Conservation (phyloP, 1,140 invertebrate genomes). For the Drosophila lowei region DNA sequence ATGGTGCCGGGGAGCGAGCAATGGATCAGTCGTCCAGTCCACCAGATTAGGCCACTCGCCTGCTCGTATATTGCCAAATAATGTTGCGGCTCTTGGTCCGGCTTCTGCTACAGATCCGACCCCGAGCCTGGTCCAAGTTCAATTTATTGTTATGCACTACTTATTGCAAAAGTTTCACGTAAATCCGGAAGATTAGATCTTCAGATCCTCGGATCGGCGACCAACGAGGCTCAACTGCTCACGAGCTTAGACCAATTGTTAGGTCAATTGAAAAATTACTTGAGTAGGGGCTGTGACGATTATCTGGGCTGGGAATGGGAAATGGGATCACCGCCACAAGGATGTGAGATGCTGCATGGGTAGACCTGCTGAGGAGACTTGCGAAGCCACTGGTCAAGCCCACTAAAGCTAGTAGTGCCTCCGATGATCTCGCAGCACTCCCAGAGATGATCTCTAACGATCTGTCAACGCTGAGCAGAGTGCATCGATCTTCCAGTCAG, state of each 20-base stretch:
- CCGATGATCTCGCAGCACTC: slow-evolving; percentile 17
- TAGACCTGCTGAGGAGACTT: slow-evolving; percentile 1
- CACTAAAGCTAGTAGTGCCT: slow-evolving; percentile 52
- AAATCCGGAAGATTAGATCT: slow-evolving; percentile 70
- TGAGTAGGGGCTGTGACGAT: slow-evolving; percentile 34
- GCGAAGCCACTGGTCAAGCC: slow-evolving; percentile 53
- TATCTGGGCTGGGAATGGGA: background rate
- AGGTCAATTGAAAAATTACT: slow-evolving; percentile 73
- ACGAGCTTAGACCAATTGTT: slow-evolving; percentile 64
- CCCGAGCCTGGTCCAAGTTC: slow-evolving; percentile 26
- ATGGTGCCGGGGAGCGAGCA: slow-evolving; percentile 21
- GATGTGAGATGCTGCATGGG: background rate
- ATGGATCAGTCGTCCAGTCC: slow-evolving; percentile 58
- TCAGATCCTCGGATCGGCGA: slow-evolving; percentile 11
- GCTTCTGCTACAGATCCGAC: background rate
- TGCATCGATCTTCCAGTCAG: too few relatives aligned
- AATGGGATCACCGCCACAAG: slow-evolving; percentile 17
- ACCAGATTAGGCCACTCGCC: slow-evolving; percentile 66
- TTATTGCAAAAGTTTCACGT: slow-evolving; percentile 73
- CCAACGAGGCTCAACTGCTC: slow-evolving; percentile 7
- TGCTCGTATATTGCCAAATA: slow-evolving; percentile 79
- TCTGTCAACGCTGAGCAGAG: background rate
- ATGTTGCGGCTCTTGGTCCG: background rate
- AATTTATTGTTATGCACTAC: slow-evolving; percentile 10
- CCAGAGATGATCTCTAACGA: background rate